Evolutionary conservation across 2,797 vertebrate species (phyloP).

Genomic region (Oreochromis grahami): DNA sequence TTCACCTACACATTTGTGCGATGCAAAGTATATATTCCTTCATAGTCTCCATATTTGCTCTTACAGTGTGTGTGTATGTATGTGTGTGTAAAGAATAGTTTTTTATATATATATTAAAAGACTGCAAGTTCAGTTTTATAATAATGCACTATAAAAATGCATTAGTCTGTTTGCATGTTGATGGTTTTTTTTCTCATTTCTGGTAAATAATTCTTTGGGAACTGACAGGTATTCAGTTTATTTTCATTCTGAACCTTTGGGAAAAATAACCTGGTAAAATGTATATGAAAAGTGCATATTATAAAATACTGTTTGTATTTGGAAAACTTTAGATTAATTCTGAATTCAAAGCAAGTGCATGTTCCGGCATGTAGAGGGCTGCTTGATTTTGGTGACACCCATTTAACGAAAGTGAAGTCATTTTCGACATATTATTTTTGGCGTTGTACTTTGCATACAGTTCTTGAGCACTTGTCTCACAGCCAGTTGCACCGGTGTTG

Average conservation of each 20-base stretch:
- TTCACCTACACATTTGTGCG: not conserved
- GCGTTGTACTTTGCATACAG: not conserved
- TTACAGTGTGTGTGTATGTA: not conserved
- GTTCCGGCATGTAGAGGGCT: not conserved
- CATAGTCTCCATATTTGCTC: not conserved
- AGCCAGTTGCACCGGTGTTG: not conserved
- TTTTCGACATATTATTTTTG: not conserved
- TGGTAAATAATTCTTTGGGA: not conserved
- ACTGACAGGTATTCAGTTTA: not conserved
- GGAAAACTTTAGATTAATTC: not conserved
- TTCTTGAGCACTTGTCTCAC: not conserved
- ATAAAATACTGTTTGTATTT: not conserved
- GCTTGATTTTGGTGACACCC: not conserved
- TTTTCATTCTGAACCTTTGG: not conserved
- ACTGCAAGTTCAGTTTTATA: not conserved
- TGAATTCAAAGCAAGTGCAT: not conserved
- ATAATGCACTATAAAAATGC: not conserved
- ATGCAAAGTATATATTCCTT: not conserved
- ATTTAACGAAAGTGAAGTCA: not conserved
- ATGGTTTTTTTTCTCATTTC: not conserved
- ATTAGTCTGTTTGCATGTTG: not conserved
- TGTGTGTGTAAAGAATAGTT: not conserved
- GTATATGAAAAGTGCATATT: not conserved
- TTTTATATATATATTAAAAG: not conserved
- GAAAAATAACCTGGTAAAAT: accelerated